These are phyloP conservation scores for Zootermopsis nevadensis DNA, from an alignment of 2,888 invertebrate genomes.

Conservation along the genomic window DNA sequence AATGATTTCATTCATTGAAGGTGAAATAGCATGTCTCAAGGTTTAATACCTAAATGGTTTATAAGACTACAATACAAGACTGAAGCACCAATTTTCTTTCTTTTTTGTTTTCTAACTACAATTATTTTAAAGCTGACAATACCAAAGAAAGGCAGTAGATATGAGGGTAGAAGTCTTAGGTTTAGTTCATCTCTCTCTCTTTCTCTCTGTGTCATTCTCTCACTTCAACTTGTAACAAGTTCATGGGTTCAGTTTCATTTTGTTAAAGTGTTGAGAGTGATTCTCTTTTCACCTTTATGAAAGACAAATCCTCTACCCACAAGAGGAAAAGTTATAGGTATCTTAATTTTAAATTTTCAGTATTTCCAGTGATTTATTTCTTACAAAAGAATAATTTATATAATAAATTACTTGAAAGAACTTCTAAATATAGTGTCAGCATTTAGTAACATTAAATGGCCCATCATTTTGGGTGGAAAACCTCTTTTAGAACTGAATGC, in stretches of 20 bases:
- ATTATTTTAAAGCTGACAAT: slow-evolving; percentile 49
- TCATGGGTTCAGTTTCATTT: slow-evolving; percentile 28
- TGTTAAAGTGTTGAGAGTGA: slow-evolving; percentile 5
- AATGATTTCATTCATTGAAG: slow-evolving; percentile 43
- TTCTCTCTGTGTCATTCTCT: not conserved
- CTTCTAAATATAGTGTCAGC: slow-evolving; percentile 5
- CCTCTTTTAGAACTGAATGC: slow-evolving; percentile 6
- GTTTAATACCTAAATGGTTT: slow-evolving; percentile 46
- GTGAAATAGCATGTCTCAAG: slow-evolving; percentile 44
- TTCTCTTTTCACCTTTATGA: slow-evolving; percentile 17
- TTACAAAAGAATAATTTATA: slow-evolving; percentile 24
- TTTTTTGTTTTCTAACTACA: slow-evolving; percentile 45
- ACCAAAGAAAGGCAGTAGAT: slow-evolving; percentile 51
- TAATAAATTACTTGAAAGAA: slow-evolving; percentile 26
- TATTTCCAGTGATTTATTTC: slow-evolving; percentile 17
- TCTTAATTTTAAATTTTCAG: slow-evolving; percentile 28
- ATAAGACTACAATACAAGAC: slow-evolving; percentile 46
- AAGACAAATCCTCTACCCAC: slow-evolving; percentile 35
- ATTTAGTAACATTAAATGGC: slow-evolving; percentile 19
- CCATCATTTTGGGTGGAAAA: not conserved
- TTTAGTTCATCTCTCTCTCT: slow-evolving; percentile 34
- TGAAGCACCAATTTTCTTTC: slow-evolving; percentile 48
- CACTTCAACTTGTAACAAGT: slow-evolving; percentile 9
- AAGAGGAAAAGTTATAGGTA: slow-evolving; percentile 38
- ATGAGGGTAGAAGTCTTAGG: slow-evolving; percentile 49